These are phyloP conservation scores for Pionites leucogaster DNA, from an alignment of 2,113 vertebrate species.

Conservation along the genomic window DNA sequence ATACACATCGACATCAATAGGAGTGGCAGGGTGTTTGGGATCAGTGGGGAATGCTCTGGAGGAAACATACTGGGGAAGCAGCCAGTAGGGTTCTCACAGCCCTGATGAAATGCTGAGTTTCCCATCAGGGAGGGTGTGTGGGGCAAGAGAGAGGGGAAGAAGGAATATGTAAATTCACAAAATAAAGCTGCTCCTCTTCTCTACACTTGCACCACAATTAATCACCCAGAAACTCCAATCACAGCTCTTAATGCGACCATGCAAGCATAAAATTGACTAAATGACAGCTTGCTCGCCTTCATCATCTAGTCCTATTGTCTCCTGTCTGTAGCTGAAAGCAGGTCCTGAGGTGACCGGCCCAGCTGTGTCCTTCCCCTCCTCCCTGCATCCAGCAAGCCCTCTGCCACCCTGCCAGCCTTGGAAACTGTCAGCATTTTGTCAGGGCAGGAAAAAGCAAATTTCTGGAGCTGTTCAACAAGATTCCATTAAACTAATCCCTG, in stretches of 20 bases:
- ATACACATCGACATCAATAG: neutral
- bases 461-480: too few relatives aligned
- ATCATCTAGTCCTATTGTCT: neutral
- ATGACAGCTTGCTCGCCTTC: slow-evolving; percentile 8
- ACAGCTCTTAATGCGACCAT: slow-evolving; percentile 61
- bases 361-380: neutral
- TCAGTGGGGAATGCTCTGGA: neutral
- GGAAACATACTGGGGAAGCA: neutral
- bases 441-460: neutral
- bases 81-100: neutral
- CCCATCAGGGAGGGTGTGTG: neutral
- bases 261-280: slow-evolving; percentile 68
- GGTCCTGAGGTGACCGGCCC: neutral
- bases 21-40: neutral
- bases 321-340: neutral
- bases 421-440: rapidly evolving
- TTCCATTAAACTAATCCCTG: neutral
- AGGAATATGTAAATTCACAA: neutral
- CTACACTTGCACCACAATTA: slow-evolving; percentile 29
- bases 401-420: rapidly evolving
- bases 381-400: neutral
- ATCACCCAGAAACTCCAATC: slow-evolving; percentile 61
- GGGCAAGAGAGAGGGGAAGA: neutral
- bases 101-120: neutral
- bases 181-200: slow-evolving; percentile 35